Evolutionary conservation across 2,888 invertebrate genomes (phyloP).

Genomic region (Caenorhabditis afra): DNA sequence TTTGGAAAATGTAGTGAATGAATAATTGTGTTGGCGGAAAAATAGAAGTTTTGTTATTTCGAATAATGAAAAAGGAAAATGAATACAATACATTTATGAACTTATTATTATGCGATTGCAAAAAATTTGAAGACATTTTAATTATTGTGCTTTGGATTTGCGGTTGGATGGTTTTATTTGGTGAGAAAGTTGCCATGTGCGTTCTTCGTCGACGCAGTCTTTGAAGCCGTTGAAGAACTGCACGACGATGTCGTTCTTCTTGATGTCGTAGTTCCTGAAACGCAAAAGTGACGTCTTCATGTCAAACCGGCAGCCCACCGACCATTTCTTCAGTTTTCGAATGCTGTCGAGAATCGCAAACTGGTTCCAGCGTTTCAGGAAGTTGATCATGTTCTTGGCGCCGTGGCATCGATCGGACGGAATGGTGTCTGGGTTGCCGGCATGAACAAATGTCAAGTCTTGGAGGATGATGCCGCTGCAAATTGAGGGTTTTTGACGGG

Average conservation of each 20-base stretch:
- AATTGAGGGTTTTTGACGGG: slow-evolving; percentile 34
- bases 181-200: slow-evolving; percentile 98
- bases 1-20: too few species aligned
- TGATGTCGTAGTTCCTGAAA: slow-evolving; percentile 90
- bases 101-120: slow-evolving; percentile 13
- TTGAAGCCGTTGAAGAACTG: slow-evolving; percentile 97
- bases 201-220: slow-evolving; percentile 94
- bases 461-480: slow-evolving; percentile 94
- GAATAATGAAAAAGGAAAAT: too few species aligned
- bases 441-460: slow-evolving; percentile 98
- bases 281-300: slow-evolving; percentile 9
- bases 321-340: slow-evolving; percentile 97
- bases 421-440: slow-evolving; percentile 93
- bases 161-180: slow-evolving; percentile 88
- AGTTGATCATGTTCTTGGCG: slow-evolving; percentile 86
- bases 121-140: slow-evolving; percentile 1
- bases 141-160: slow-evolving; percentile 46
- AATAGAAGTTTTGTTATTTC: too few species aligned
- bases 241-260: slow-evolving; percentile 93
- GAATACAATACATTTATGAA: too few species aligned
- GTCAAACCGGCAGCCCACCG: slow-evolving; percentile 59
- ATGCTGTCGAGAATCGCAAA: slow-evolving; percentile 98
- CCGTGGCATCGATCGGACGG: slow-evolving; percentile 85
- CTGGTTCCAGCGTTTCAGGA: slow-evolving; percentile 98
- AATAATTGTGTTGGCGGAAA: too few species aligned